Evolutionary conservation across 2,797 vertebrate species (phyloP), one percentile per base, ranked within the genome.

Genomic region (Poeciliopsis presidionis): DNA sequence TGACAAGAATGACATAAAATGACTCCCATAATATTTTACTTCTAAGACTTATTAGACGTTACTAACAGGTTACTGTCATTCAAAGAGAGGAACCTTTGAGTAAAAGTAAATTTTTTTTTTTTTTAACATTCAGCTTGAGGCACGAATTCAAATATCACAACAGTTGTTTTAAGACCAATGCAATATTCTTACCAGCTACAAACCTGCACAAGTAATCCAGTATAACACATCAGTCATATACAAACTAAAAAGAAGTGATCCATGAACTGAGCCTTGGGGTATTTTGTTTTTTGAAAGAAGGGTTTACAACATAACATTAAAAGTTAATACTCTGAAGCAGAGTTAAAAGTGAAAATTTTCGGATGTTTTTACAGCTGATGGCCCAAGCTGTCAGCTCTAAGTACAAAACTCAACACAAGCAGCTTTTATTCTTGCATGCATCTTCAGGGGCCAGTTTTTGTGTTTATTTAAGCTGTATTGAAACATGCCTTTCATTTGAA

Each of bases 331-430:
- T 33, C 25, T n/a, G 53, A 65, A 74, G 67, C 22, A 36, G 67
- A 67, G 22, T 73, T 1, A 39, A 36, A 33, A 49, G 30, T 53
- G 16, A 53, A 51, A 6, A 72, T 75, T 75, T 46, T 51, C 5
- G 14, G 11, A 45, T 53, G 33, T 81, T 61, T 65, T 74, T 84
- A 84, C 65, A 75, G 59, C 57, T 84, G 74, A 83, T 73, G 75
- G 75, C 86, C 43, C 30, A 57, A 46, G 74, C 82, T 79, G 73
- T 88, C 53, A 49, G 47, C 73, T 83, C 76, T 76, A 57, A 81
- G 78, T 77, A 84, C 84, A 74, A 36, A 78, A 55, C 65, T 69
- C 33, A 49, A 28, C 47, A 61, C 53, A 75, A 45, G 45, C 28
- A 75, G n/a, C 83, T 67, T 81, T 78, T 75, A 41, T 65, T 55